These are phyloP conservation scores for Remorina albescens DNA, from an alignment of 2,797 vertebrate genomes.

Conservation along the genomic window DNA sequence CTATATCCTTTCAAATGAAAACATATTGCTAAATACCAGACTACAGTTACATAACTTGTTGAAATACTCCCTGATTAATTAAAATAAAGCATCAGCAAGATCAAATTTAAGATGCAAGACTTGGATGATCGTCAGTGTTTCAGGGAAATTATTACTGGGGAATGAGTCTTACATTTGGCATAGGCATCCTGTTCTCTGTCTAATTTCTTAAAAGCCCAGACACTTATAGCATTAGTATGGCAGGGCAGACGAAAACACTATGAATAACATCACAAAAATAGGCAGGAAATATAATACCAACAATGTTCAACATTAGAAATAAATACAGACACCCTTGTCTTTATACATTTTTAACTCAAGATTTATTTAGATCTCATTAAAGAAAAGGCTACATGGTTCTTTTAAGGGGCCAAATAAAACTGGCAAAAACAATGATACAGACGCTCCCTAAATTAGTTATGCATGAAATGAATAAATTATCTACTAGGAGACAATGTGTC, in stretches of 20 bases:
- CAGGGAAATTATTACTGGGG: constrained; percentile 9
- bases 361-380: constrained; percentile 18
- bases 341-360: constrained; percentile 36
- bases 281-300: constrained; percentile 62
- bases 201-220: constrained; percentile 45
- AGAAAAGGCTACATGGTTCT: constrained; percentile 28
- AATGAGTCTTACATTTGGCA: constrained; percentile 31
- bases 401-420: constrained; percentile 23
- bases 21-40: constrained; percentile 1
- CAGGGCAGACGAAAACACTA: constrained; percentile 40
- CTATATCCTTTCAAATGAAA: background rate
- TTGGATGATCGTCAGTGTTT: background rate
- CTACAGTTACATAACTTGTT: background rate
- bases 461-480: constrained; percentile 73
- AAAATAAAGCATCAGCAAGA: background rate
- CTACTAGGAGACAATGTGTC: constrained; percentile 18
- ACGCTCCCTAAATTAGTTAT: constrained; percentile 67
- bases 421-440: constrained; percentile 50
- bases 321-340: constrained; percentile 38
- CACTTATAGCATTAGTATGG: constrained; percentile 50
- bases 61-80: background rate
- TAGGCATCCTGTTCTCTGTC: constrained; percentile 16
- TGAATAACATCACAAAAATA: constrained; percentile 68
- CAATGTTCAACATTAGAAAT: constrained; percentile 57
- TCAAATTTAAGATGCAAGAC: background rate